Evolutionary conservation across 2,113 vertebrate species (phyloP).

Genomic region (Hystrix brachyura): DNA sequence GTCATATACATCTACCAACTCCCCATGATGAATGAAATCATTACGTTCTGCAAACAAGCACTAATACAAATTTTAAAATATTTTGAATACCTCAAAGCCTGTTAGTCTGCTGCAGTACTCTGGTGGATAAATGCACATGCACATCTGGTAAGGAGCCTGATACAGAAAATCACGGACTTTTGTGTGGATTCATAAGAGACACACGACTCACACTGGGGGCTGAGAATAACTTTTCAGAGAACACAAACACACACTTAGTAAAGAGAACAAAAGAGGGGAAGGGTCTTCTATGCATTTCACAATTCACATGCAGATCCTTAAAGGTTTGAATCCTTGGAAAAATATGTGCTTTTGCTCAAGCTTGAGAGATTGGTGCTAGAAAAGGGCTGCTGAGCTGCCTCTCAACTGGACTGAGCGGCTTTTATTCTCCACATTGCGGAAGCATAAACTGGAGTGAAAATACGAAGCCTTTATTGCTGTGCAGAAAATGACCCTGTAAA

Average conservation of each 20-base stretch:
- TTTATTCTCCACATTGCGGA: background rate
- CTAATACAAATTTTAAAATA: background rate
- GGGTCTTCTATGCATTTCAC: background rate
- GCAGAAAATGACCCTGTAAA: slow-evolving; percentile 63
- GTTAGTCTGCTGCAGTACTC: background rate
- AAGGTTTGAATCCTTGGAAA: background rate
- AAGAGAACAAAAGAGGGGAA: background rate
- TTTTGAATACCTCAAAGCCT: background rate
- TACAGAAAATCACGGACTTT: background rate
- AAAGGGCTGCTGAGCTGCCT: background rate
- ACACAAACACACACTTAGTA: too few relatives aligned
- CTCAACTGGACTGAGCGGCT: background rate
- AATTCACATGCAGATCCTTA: background rate
- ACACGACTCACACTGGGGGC: accelerated
- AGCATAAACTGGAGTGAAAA: slow-evolving; percentile 6
- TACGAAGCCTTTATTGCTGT: slow-evolving; percentile 30
- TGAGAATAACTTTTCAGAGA: background rate
- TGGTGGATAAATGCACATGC: background rate
- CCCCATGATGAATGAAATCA: background rate
- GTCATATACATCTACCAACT: background rate
- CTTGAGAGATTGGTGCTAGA: background rate
- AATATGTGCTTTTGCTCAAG: background rate
- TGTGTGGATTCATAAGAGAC: accelerated
- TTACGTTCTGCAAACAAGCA: background rate
- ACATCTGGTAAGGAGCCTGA: accelerated